Base-by-base conservation (phyloP, 1,140 invertebrate genomes). In the Ectropis grisescens region DNA sequence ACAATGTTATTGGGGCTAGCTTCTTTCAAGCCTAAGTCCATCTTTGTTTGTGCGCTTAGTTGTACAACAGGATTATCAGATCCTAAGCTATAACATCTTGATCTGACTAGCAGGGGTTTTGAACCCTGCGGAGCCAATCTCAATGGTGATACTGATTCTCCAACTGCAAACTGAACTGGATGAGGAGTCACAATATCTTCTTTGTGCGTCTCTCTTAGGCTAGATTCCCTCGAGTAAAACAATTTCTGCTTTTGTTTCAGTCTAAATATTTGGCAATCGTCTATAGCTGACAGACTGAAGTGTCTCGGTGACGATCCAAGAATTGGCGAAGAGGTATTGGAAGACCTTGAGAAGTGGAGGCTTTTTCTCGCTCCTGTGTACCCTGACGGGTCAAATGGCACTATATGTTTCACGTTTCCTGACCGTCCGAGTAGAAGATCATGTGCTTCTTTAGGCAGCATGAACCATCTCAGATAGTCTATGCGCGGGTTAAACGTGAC, bases 401-500 rank as follows among this genome's bases (percentile, higher is more conserved):
- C 87, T 36, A 87, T 85, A 46, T 91, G 89, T 67, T 91, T 90
- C 0, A 91, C 89, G 49, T 91, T 91, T 27, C 87, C 86, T 9
- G 89, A 91, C 47, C 89, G 86, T 10, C 89, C 90, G 0, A 91
- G 76, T 0, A 92, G 58, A 2, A 92, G 76, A 50, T 90, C 88
- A 61, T 92, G 91, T 1, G 90, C 91, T 69, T 92, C 90, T 50
- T 87, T 87, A 0, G 90, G 90, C 27, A 96, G 71, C 84, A 96
- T 89, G 66, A 95, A 96, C 94, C 94, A 96, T 33, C 93, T 81
- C 8, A 95, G 75, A 31, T 85, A 82, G 43, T 91, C 87, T 11
- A 88, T 85, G 27, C 87, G 72, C 22, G 86, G 84, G 55, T 90
- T 87, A 59, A 94, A 87, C 10, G 55, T 74, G 6, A 90, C 84